These are phyloP conservation scores for Dasyornis broadbenti DNA, from an alignment of 2,113 vertebrate species.

Conservation along the genomic window DNA sequence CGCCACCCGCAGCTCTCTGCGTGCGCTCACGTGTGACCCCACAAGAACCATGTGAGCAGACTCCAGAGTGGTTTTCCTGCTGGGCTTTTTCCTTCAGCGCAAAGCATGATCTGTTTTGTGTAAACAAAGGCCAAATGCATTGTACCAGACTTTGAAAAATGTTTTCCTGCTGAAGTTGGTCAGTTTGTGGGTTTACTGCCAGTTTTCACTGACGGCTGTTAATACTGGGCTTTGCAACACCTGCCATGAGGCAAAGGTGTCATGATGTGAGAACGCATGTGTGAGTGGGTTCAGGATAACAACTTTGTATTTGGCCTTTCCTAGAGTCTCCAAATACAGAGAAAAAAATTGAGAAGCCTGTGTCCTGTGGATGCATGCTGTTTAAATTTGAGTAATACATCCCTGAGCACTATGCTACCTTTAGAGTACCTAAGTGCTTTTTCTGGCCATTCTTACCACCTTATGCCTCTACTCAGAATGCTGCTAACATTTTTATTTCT, in stretches of 20 bases:
- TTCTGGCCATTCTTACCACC: neutral
- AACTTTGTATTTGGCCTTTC: neutral
- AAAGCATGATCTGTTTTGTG: too few species aligned
- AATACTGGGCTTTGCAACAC: neutral
- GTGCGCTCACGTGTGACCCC: neutral
- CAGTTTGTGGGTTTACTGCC: neutral
- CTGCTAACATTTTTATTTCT: neutral
- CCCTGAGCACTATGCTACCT: neutral
- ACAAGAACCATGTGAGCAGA: fast-evolving
- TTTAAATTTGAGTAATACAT: fast-evolving
- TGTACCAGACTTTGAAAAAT: neutral
- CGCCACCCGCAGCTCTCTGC: fast-evolving
- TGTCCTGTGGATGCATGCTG: too few species aligned
- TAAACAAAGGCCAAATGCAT: neutral
- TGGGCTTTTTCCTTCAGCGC: neutral
- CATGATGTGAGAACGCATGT: neutral
- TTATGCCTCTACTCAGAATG: neutral
- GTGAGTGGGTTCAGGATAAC: neutral
- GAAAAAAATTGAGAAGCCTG: neutral
- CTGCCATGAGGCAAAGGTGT: neutral
- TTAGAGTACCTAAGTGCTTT: neutral
- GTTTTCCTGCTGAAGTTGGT: neutral
- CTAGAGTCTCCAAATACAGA: neutral
- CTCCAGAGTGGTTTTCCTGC: neutral
- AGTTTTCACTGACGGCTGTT: neutral